phyloP scores from a whole-genome alignment of 2,113 vertebrate genomes.

The Dasypus novemcinctus region DNA sequence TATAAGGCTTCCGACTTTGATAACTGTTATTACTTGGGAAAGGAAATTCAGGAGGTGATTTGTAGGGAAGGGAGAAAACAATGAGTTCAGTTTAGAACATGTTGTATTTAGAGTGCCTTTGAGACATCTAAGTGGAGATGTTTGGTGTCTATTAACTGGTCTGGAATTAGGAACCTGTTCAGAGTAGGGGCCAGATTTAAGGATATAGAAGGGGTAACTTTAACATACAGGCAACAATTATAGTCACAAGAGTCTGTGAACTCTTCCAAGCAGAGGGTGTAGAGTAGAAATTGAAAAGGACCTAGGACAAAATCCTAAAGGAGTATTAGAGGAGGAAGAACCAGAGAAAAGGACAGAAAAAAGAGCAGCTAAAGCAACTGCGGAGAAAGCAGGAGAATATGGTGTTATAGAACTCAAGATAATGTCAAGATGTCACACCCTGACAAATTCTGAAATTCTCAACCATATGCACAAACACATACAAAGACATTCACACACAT shows the following conservation, averaged over 20 bases:
- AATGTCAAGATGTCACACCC: too few relatives aligned
- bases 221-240: background rate
- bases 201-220: background rate
- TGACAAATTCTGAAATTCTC: background rate
- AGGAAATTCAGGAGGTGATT: background rate
- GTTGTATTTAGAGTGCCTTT: background rate
- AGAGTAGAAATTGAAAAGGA: background rate
- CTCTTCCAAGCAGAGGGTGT: background rate
- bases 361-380: background rate
- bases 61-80: background rate
- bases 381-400: background rate
- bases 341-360: background rate
- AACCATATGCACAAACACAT: background rate
- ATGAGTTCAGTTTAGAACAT: background rate
- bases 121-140: background rate
- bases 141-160: background rate
- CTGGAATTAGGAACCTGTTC: background rate
- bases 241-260: background rate
- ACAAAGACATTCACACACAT: background rate
- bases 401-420: background rate
- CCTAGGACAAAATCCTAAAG: background rate
- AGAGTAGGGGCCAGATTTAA: background rate
- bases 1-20: background rate
- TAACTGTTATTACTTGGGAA: background rate
- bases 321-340: background rate